Conservation (phyloP, 2,797 vertebrate species). For the Leptoclinus maculatus region DNA sequence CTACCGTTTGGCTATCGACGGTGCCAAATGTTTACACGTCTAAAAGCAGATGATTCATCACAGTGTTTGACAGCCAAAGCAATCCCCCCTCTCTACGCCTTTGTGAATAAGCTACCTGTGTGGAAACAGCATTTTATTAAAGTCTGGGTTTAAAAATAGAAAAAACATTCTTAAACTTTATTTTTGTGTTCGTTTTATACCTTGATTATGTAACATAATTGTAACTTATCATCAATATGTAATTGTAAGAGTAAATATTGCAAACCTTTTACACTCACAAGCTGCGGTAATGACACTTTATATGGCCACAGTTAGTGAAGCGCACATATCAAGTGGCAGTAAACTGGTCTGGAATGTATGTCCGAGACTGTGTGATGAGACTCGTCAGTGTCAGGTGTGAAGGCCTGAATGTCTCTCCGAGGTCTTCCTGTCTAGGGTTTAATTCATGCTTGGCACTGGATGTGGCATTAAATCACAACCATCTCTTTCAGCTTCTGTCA, state of each 20-base stretch:
- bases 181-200: neutral
- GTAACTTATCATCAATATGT: neutral
- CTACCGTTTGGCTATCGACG: neutral
- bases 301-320: slow-evolving; percentile 60
- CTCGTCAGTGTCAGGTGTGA: slow-evolving; percentile 66
- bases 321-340: slow-evolving; percentile 62
- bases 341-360: slow-evolving; percentile 70
- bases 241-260: slow-evolving; percentile 27
- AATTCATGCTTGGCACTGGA: slow-evolving; percentile 63
- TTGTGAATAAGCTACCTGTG: neutral
- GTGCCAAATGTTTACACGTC: neutral
- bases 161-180: neutral
- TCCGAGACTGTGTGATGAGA: slow-evolving; percentile 62
- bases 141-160: neutral
- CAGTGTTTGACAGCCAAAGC: neutral
- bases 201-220: neutral
- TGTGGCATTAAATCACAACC: slow-evolving; percentile 67
- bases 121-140: neutral
- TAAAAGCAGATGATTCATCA: neutral
- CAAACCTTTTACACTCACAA: slow-evolving; percentile 43
- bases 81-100: neutral
- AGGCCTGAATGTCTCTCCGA: slow-evolving; percentile 66
- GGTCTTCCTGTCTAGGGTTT: slow-evolving; percentile 62
- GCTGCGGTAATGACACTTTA: slow-evolving; percentile 57
- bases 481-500: slow-evolving; percentile 70